phyloP scores from a whole-genome alignment of 2,888 invertebrate genomes.

The Coelogynopora nodosa region DNA sequence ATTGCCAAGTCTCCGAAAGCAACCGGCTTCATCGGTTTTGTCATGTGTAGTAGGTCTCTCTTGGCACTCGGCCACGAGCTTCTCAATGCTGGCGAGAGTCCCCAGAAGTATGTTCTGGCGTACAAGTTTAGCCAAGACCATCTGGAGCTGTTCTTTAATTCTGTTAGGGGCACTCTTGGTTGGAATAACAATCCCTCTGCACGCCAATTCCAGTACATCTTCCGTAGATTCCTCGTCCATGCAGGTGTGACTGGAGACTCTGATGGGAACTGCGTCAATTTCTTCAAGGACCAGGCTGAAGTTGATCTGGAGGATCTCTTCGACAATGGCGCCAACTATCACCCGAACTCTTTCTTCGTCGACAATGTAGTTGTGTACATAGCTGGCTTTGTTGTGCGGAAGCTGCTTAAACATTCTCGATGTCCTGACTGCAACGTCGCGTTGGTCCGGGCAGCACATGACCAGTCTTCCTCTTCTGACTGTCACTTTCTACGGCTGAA shows the following conservation, averaged over 20 bases:
- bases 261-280: neutral
- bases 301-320: neutral
- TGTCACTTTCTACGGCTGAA: neutral
- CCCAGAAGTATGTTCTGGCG: neutral
- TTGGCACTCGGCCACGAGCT: neutral
- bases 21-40: neutral
- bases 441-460: neutral
- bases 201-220: neutral
- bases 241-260: neutral
- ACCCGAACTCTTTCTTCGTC: neutral
- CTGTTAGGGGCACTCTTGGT: neutral
- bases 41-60: neutral
- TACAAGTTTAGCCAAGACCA: neutral
- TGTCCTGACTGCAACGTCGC: neutral
- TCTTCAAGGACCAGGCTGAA: neutral
- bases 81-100: neutral
- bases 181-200: neutral
- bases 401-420: neutral
- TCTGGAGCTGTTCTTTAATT: neutral
- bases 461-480: neutral
- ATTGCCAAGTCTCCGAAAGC: neutral
- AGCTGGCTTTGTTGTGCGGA: neutral
- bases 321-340: neutral
- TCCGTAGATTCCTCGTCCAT: neutral
- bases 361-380: neutral